phyloP scores from a whole-genome alignment of 2,888 invertebrate species.

The Drosophila mayaguana region DNA sequence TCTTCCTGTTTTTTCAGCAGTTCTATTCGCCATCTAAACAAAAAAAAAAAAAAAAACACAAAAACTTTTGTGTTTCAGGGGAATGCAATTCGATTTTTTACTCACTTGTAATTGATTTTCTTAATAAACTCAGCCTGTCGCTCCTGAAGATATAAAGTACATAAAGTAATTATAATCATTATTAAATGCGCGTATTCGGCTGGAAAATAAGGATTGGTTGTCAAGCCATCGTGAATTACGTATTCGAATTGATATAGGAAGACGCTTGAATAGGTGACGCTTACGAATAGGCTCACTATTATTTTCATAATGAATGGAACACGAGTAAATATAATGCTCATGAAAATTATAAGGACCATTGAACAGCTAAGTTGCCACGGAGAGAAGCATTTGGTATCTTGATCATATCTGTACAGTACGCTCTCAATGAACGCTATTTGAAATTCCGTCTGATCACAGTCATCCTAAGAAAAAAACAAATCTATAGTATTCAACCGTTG shows the following conservation, averaged over 20 bases:
- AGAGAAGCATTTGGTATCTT: constrained; percentile 71
- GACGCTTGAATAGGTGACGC: constrained; percentile 87
- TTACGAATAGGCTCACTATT: constrained; percentile 86
- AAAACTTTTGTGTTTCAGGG: background rate
- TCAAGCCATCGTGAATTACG: constrained; percentile 87
- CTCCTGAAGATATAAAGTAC: constrained; percentile 93
- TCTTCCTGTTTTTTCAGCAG: constrained; percentile 93
- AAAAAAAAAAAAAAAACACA: no score
- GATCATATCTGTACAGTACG: constrained; percentile 52
- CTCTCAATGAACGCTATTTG: constrained; percentile 36
- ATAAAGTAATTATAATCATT: constrained; percentile 89
- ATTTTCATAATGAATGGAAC: constrained; percentile 94
- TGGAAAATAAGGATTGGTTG: constrained; percentile 89
- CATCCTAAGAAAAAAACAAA: constrained; percentile 11
- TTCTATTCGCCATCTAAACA: constrained; percentile 88
- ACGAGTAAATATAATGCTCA: constrained; percentile 93
- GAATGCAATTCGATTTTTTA: no score
- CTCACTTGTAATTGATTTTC: constrained; percentile 91
- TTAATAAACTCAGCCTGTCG: constrained; percentile 96
- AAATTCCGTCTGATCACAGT: constrained; percentile 20
- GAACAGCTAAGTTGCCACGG: constrained; percentile 86
- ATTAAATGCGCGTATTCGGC: constrained; percentile 90
- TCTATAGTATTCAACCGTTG: background rate
- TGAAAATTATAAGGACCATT: constrained; percentile 86
- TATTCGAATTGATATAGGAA: constrained; percentile 87